phyloP scores from a whole-genome alignment of 2,888 invertebrate species.

The Plebejus anna region DNA sequence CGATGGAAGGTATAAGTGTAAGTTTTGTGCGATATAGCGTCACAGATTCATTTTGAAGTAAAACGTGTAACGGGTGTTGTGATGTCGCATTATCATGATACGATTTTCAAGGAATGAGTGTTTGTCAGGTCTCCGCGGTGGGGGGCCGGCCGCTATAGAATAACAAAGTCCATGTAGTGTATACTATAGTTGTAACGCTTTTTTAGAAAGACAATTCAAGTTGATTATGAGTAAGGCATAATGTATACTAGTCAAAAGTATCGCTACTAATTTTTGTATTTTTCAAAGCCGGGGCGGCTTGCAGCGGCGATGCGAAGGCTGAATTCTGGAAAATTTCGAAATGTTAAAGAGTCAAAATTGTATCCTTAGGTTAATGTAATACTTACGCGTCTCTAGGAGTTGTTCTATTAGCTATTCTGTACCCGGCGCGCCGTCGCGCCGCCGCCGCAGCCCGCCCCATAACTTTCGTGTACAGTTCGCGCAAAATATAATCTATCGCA shows the following conservation, averaged over 20 bases:
- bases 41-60: not conserved
- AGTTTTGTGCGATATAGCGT: not conserved
- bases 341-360: not conserved
- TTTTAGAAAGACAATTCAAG: conserved; percentile 45
- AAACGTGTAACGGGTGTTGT: not conserved
- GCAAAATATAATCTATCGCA: conserved; percentile 44
- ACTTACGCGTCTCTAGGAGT: not conserved
- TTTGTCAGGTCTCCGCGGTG: not conserved
- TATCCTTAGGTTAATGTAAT: not conserved
- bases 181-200: conserved; percentile 58
- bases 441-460: conserved; percentile 9
- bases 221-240: conserved; percentile 64
- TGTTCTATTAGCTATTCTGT: not conserved
- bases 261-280: conserved; percentile 55
- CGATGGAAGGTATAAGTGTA: too few species aligned
- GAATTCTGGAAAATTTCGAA: not conserved
- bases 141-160: conserved; percentile 39
- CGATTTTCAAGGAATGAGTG: not conserved
- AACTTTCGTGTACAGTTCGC: conserved; percentile 41
- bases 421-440: not conserved
- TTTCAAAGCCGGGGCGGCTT: conserved; percentile 30
- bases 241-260: conserved; percentile 76
- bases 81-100: not conserved
- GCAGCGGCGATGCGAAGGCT: not conserved
- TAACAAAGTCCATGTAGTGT: conserved; percentile 66